These are phyloP conservation scores for Phycodurus eques DNA, from an alignment of 2,113 vertebrate species.

Conservation along the genomic window DNA sequence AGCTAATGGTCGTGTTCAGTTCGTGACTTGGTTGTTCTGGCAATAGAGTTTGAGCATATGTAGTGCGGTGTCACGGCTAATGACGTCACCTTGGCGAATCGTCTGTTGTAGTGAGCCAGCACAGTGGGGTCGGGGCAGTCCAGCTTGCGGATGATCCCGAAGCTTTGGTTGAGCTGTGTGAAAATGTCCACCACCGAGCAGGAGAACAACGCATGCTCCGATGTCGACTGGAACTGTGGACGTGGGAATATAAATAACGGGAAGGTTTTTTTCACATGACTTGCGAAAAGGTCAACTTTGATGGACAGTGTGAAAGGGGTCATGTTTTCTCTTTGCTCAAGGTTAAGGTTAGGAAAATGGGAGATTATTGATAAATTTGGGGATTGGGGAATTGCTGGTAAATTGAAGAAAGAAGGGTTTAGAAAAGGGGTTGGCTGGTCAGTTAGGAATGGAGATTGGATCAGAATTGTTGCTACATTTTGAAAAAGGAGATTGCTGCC, in stretches of 20 bases:
- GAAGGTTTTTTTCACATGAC: neutral
- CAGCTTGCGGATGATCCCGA: slow-evolving; percentile 95
- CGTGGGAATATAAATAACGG: neutral
- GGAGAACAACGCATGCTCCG: slow-evolving; percentile 95
- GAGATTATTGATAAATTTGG: neutral
- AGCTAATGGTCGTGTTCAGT: too few relatives aligned
- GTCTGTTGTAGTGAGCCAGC: slow-evolving; percentile 85
- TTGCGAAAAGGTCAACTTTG: too few relatives aligned
- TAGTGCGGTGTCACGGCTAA: too few relatives aligned
- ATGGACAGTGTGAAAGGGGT: too few relatives aligned
- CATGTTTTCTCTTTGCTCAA: neutral
- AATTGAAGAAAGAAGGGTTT: neutral
- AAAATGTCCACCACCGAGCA: slow-evolving; percentile 98
- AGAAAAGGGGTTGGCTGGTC: too few relatives aligned
- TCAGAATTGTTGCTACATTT: neutral
- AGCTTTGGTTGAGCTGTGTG: slow-evolving; percentile 98
- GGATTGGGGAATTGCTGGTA: neutral
- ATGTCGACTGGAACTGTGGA: slow-evolving; percentile 92
- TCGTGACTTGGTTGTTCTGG: too few relatives aligned
- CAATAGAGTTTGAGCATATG: too few relatives aligned
- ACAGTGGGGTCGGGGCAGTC: slow-evolving; percentile 89
- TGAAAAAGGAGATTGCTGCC: neutral
- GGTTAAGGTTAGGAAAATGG: neutral
- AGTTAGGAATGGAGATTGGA: neutral
- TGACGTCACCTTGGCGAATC: slow-evolving; percentile 87